Conservation (phyloP, 2,797 vertebrate genomes). For the Capromys pilorides region DNA sequence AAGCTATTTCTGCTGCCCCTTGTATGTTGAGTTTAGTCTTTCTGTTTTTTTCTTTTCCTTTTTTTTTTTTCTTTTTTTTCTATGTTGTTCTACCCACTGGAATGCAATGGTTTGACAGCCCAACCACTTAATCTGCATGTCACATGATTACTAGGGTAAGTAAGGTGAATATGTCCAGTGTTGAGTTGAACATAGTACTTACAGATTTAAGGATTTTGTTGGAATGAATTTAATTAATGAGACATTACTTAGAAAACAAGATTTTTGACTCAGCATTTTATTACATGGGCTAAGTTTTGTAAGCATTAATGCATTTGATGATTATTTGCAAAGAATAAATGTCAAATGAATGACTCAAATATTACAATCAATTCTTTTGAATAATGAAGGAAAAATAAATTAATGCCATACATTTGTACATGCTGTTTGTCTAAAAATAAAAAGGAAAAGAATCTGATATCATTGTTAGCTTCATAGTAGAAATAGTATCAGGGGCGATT, state of each 20-base stretch:
- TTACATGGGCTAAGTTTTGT: background rate
- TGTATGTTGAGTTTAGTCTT: background rate
- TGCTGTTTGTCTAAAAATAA: background rate
- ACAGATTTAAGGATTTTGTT: background rate
- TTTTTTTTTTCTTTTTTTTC: background rate
- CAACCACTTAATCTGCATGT: background rate
- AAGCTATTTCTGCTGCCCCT: background rate
- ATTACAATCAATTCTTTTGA: background rate
- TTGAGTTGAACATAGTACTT: background rate
- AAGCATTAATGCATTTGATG: background rate
- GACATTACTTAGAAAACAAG: background rate
- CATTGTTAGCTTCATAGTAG: background rate
- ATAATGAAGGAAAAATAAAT: background rate
- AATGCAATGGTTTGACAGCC: background rate
- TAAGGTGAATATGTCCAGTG: background rate
- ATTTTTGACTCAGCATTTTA: slow-evolving; percentile 35
- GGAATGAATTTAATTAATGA: background rate
- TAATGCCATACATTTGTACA: background rate
- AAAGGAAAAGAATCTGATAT: background rate
- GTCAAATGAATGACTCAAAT: background rate
- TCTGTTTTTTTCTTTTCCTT: background rate
- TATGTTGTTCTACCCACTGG: background rate
- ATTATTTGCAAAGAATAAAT: background rate
- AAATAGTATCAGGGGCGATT: background rate
- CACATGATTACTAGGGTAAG: background rate